A percentile compares a stretch with the other conserved stretches of the same genome.
These are phyloP conservation scores for Muschampia plurimacula DNA, from an alignment of 2,888 invertebrate genomes.

Conservation along the genomic window DNA sequence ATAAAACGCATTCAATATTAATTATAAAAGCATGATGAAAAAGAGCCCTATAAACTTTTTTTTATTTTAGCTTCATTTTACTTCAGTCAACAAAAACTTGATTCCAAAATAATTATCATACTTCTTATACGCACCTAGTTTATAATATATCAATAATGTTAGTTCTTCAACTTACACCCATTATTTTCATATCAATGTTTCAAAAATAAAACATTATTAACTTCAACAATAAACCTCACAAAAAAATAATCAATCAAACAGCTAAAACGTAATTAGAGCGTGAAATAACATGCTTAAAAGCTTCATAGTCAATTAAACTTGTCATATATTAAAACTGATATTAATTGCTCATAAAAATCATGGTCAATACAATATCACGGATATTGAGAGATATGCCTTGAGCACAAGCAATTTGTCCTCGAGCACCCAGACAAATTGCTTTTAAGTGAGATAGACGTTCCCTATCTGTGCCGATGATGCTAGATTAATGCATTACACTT, in stretches of 20 bases:
- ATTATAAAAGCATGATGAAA: no score
- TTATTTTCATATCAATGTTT: background rate
- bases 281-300: slow-evolving; percentile 14
- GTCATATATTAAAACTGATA: slow-evolving; percentile 5
- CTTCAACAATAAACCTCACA: background rate
- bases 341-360: slow-evolving; percentile 20
- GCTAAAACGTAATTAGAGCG: slow-evolving; percentile 15
- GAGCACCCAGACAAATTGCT: background rate
- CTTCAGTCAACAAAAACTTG: no score
- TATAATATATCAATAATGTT: no score
- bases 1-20: no score
- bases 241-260: slow-evolving; percentile 28
- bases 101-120: no score
- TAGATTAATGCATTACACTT: background rate
- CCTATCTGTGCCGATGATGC: background rate
- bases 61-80: no score
- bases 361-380: background rate
- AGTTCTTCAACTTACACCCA: background rate
- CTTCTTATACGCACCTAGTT: no score
- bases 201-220: background rate
- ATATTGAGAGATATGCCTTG: background rate
- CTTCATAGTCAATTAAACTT: slow-evolving; percentile 13
- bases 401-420: background rate
- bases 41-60: no score
- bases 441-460: background rate